These are phyloP conservation scores for Caerostris darwini DNA, from an alignment of 1,140 invertebrate species.

Conservation along the genomic window DNA sequence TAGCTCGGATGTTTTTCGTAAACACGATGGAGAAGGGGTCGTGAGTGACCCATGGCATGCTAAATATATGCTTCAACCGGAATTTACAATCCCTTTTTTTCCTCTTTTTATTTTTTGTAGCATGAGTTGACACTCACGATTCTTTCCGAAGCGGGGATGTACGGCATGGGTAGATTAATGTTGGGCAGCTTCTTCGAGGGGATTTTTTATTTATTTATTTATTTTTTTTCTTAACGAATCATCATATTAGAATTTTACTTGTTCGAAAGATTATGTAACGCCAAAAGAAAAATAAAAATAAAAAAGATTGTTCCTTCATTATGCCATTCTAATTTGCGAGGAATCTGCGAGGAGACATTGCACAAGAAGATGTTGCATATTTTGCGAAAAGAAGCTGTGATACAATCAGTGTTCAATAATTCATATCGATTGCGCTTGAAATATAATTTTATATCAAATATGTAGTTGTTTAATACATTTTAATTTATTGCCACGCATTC, in stretches of 20 bases:
- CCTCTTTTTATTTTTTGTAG: conserved; percentile 24
- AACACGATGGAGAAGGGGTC: conserved; percentile 61
- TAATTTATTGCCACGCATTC: too few relatives aligned
- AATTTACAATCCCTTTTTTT: conserved; percentile 61
- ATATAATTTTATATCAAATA: too few relatives aligned
- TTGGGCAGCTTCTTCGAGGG: neutral
- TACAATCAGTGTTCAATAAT: too few relatives aligned
- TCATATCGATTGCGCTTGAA: too few relatives aligned
- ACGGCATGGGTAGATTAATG: conserved; percentile 32
- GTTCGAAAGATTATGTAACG: neutral
- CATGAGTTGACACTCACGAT: conserved; percentile 64
- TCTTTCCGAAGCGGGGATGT: conserved; percentile 22
- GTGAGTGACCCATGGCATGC: conserved; percentile 72
- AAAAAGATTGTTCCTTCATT: neutral
- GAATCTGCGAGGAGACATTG: neutral
- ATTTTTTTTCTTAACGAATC: too few relatives aligned
- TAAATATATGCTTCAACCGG: conserved; percentile 74
- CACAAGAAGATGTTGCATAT: neutral
- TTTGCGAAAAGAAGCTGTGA: neutral
- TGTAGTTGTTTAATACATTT: too few relatives aligned
- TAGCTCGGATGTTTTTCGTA: conserved; percentile 73
- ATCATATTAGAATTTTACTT: neutral
- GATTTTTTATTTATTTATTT: too few relatives aligned
- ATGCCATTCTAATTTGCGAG: neutral
- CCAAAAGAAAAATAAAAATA: neutral